A percentile compares a stretch with the other conserved stretches of the same genome.
phyloP scores from a whole-genome alignment of 2,113 vertebrate genomes.

The pig (Sus scrofa) region T2T-Sscrofa CM000812.6:153588501-153589000 shows the following conservation, averaged over 20 bases:
- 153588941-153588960: not conserved
- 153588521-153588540: too few relatives aligned
- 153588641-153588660: too few relatives aligned
- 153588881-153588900: not conserved
- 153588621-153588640: too few relatives aligned
- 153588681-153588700: too few relatives aligned
- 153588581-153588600: too few relatives aligned
- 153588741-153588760: not conserved
- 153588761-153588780: not conserved
- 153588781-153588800: not conserved
- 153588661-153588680: too few relatives aligned
- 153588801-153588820: not conserved
- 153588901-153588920: not conserved
- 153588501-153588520: too few relatives aligned
- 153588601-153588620: too few relatives aligned
- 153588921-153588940: not conserved
- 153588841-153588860: not conserved
- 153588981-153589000: not conserved
- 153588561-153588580: too few relatives aligned
- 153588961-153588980: not conserved
- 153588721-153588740: not conserved
- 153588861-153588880: not conserved
- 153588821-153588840: not conserved
- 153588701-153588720: not conserved
- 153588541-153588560: too few relatives aligned